Evolutionary conservation across 2,888 invertebrate species (phyloP), one percentile per base, ranked within the genome.

Genomic region (Notodonta ziczac): DNA sequence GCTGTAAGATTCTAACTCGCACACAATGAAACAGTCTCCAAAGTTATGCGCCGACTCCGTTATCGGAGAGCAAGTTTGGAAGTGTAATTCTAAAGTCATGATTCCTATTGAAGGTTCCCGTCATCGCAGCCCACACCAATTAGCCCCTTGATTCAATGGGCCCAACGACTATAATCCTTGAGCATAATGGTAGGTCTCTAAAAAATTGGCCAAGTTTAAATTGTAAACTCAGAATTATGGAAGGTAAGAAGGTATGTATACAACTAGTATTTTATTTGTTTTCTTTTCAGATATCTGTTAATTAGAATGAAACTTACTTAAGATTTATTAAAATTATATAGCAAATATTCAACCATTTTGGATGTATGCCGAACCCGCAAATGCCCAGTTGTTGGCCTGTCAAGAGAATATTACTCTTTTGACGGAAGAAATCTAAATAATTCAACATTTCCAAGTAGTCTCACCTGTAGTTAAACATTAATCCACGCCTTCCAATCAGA

Each of bases 81-180:
- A 86, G 82, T 78, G 83, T 84, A 81, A 86, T 84, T 84, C 76
- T 78, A 78, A 78, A 81, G 74, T 76, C 77, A 81, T 77, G 80
- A 80, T 78, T 80, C 72, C 74, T 72, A 72, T 73, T 76, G 68
- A 72, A 76, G 73, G 74, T 69, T 70, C 56, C 57, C 68, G 63
- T 72, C 79, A 73, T 76, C 77, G 73, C 72, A 79, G 76, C 74
- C 78, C 78, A 73, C 69, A 73, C 76, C 80, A 80, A 80, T 84
- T 83, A 82, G 70, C 67, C 71, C 75, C 60, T 60, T 72, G 78
- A 80, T 78, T 78, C 74, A 58, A 50, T 48, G 32, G 35, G 6
- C 35, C 35, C 7, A 35, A 35, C 4, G 35, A 2, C 7, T 35
- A 35, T 35, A 35, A 35, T 35, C 35, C 35, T 35, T 70, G 70